Conservation (phyloP, 2,113 vertebrate genomes). For the Ptyas mucosa region DNA sequence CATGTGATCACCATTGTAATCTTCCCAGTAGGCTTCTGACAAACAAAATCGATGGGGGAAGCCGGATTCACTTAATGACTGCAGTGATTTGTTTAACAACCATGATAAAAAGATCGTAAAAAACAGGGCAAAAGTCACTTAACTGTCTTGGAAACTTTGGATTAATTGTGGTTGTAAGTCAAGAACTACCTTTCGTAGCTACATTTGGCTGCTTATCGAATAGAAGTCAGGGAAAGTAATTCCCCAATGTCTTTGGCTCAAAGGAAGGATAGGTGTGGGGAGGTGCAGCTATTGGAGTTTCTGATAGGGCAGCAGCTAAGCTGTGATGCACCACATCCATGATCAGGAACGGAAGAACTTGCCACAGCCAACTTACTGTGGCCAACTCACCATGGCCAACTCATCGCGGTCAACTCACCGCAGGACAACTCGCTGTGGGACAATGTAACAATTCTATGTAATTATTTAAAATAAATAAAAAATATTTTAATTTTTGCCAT, state of each 20-base stretch:
- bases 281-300: not conserved
- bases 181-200: not conserved
- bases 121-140: not conserved
- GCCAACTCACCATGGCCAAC: no score
- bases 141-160: not conserved
- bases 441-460: no score
- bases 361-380: no score
- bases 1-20: not conserved
- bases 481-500: no score
- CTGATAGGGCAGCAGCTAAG: not conserved
- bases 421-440: no score
- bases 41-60: no score
- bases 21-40: not conserved
- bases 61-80: not conserved
- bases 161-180: not conserved
- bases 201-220: not conserved
- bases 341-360: no score
- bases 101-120: not conserved
- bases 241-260: not conserved
- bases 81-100: not conserved
- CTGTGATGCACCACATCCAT: not conserved
- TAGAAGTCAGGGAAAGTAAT: not conserved
- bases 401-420: no score
- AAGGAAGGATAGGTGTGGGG: not conserved
- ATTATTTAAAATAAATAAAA: no score